Evolutionary conservation across 2,888 invertebrate species (phyloP).

Genomic region (Mantis religiosa): DNA sequence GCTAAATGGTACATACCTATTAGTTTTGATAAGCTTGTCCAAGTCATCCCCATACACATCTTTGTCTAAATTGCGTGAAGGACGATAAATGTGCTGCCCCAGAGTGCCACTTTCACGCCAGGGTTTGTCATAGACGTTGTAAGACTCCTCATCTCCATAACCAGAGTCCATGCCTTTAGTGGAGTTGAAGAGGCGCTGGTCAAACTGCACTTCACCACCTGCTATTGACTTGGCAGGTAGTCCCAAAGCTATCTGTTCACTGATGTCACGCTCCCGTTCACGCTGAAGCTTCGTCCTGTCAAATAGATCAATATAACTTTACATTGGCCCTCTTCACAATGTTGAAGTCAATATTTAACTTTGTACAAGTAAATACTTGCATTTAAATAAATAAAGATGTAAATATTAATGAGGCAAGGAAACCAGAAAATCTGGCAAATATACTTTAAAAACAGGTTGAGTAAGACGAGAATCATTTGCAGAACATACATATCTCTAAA

Average conservation of each 20-base stretch:
- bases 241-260: slow-evolving; percentile 96
- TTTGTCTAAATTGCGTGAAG: slow-evolving; percentile 79
- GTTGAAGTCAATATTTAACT: too few species aligned
- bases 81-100: slow-evolving; percentile 85
- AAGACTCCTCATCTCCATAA: slow-evolving; percentile 94
- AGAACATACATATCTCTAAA: too few species aligned
- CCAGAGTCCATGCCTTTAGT: slow-evolving; percentile 90
- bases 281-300: slow-evolving; percentile 74
- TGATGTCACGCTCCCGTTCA: slow-evolving; percentile 93
- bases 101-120: slow-evolving; percentile 89
- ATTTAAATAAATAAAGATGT: too few species aligned
- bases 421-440: too few species aligned
- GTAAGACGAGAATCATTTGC: too few species aligned
- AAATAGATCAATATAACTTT: slow-evolving; percentile 8
- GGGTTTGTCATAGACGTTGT: slow-evolving; percentile 96
- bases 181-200: slow-evolving; percentile 93
- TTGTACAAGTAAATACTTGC: too few species aligned
- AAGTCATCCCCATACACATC: slow-evolving; percentile 89
- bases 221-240: slow-evolving; percentile 75
- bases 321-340: background rate
- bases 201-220: slow-evolving; percentile 81
- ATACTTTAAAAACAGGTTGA: too few species aligned
- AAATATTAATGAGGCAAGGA: too few species aligned
- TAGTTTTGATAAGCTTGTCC: slow-evolving; percentile 82
- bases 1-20: slow-evolving; percentile 55